Base-by-base conservation (phyloP, 2,113 vertebrate species). In the Phaetusa simplex region DNA sequence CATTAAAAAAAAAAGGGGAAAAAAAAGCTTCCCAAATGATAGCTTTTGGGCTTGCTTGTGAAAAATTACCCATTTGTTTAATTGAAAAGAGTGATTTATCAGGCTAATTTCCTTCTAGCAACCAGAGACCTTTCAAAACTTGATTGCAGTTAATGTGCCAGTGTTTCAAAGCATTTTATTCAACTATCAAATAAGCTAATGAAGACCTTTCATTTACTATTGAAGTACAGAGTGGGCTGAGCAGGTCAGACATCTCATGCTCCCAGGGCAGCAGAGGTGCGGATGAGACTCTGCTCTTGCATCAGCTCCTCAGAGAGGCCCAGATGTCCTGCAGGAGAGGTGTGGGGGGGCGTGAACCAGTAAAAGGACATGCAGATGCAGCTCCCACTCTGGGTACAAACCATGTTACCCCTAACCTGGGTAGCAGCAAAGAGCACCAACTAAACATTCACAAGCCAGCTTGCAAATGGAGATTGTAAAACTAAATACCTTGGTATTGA, bases 151-250 rank as follows among this genome's bases (percentile, higher is more conserved):
- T 88, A 94, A 94, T 81, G 82, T 70, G 23, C 77, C 55, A 86
- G 71, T 77, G 78, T 97, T 93, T 91, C 67, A 84, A 95, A 96
- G 92, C 78, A 81, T 96, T 97, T 95, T 84, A 85, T 93, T 94
- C 92, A 64, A 86, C 67, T 93, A 90, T 82, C 92, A 91, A 91
- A 93, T 56, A 93, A 79, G 70, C 83, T 82, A 96, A 96, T 61
- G 93, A 95, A 96, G 94, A 71, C 66, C 89, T 96, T 95, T 96
- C 91, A 96, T 97, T 95, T 90, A 97, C 94, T 94, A 82, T 78
- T 95, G 58, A 49, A 78, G 78, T 91, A 82, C 38, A 40, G 67
- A 89, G 59, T 88, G 77, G 66, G 71, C 72, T 58, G 86, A 90
- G 59, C 7, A 29, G 87, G 76, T 91, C 78, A 65, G 82, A 40